phyloP scores from a whole-genome alignment of 2,113 vertebrate species.

The Daubentonia madagascariensis region DNA sequence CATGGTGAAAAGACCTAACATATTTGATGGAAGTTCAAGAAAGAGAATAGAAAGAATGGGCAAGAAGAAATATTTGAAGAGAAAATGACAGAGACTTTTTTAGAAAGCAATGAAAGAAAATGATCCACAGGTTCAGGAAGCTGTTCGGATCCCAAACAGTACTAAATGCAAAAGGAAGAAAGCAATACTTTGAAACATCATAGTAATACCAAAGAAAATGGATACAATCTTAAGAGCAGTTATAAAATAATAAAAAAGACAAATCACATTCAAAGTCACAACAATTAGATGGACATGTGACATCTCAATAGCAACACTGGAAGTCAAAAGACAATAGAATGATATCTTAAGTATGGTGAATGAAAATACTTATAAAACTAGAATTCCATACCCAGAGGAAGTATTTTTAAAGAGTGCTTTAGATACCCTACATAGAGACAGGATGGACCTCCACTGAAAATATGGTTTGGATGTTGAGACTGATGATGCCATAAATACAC shows the following conservation, averaged over 20 bases:
- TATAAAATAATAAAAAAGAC: neutral
- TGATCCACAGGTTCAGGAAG: neutral
- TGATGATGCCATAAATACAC: neutral
- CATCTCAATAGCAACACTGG: neutral
- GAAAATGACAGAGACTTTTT: neutral
- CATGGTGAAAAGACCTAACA: neutral
- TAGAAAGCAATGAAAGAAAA: neutral
- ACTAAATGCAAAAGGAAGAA: neutral
- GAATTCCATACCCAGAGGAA: neutral
- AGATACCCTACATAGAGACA: neutral
- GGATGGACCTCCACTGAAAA: neutral
- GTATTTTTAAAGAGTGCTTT: neutral
- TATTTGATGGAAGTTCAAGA: neutral
- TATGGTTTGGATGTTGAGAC: neutral
- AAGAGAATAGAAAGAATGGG: neutral
- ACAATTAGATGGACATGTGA: neutral
- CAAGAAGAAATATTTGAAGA: neutral
- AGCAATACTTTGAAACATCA: neutral
- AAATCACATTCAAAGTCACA: neutral
- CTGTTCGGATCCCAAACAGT: neutral
- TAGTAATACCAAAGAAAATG: neutral
- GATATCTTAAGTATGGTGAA: neutral
- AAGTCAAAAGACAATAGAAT: neutral
- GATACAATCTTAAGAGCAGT: neutral
- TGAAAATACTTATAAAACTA: neutral